phyloP scores from a whole-genome alignment of 2,888 invertebrate genomes.

The Chymomyza caudatula region DNA sequence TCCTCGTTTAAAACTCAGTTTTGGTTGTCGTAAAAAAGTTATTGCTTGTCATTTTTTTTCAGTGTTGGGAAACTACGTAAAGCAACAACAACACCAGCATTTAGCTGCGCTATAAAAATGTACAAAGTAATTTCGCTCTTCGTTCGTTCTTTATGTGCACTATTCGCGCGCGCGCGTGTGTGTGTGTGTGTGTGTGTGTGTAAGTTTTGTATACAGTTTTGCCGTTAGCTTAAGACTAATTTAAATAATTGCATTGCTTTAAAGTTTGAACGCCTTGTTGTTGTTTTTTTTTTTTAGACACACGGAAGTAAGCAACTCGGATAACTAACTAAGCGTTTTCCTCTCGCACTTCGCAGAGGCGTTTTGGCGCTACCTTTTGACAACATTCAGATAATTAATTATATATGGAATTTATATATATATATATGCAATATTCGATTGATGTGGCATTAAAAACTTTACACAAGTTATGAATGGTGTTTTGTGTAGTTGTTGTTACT shows the following conservation, averaged over 20 bases:
- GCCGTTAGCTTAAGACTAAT: slow-evolving; percentile 26
- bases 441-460: neutral
- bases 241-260: slow-evolving; percentile 19
- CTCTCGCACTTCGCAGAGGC: neutral
- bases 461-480: neutral
- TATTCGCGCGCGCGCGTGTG: neutral
- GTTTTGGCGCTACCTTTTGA: neutral
- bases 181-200: neutral
- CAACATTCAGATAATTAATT: slow-evolving; percentile 29
- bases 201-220: slow-evolving; percentile 27
- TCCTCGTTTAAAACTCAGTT: neutral
- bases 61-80: neutral
- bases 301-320: slow-evolving; percentile 1
- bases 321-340: slow-evolving; percentile 33
- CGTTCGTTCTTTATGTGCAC: neutral
- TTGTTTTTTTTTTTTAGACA: neutral
- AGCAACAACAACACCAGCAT: neutral
- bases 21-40: slow-evolving; percentile 36
- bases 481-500: neutral
- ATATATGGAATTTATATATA: slow-evolving; percentile 11
- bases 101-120: slow-evolving; percentile 36
- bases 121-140: slow-evolving; percentile 24
- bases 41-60: neutral
- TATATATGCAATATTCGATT: neutral
- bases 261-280: neutral